phyloP scores from a whole-genome alignment of 2,888 invertebrate species.

The Dolomedes plantarius region DNA sequence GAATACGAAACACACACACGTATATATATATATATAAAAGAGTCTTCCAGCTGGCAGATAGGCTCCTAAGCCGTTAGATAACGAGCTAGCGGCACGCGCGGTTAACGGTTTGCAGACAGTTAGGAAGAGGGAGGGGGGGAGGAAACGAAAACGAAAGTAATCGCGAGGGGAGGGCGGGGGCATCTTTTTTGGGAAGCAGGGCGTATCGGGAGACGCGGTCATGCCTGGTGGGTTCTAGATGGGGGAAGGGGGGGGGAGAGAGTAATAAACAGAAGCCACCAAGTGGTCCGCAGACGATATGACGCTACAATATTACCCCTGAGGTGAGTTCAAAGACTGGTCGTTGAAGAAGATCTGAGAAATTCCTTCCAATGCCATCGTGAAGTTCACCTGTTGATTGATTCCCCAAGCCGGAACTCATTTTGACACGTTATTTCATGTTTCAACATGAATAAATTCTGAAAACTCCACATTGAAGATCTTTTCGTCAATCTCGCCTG shows the following conservation, averaged over 20 bases:
- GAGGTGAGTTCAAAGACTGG: too few relatives aligned
- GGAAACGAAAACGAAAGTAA: neutral
- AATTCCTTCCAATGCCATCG: too few relatives aligned
- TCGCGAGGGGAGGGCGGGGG: neutral
- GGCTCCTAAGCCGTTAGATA: slow-evolving; percentile 7
- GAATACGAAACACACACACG: neutral
- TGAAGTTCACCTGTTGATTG: too few relatives aligned
- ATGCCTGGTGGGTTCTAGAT: neutral
- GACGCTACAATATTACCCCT: too few relatives aligned
- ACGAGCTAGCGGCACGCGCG: neutral
- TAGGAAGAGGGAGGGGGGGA: neutral
- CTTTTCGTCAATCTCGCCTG: too few relatives aligned
- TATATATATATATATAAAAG: neutral
- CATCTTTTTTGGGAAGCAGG: slow-evolving; percentile 12
- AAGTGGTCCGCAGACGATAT: too few relatives aligned
- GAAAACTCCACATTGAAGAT: too few relatives aligned
- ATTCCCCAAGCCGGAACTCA: too few relatives aligned
- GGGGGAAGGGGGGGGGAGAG: too few relatives aligned
- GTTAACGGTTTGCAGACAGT: slow-evolving; percentile 14
- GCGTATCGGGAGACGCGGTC: neutral
- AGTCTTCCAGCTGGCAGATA: slow-evolving; percentile 4
- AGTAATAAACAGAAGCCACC: neutral
- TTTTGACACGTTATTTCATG: too few relatives aligned
- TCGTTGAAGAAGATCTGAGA: too few relatives aligned
- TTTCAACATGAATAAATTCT: too few relatives aligned